Conservation (phyloP, 2,888 invertebrate genomes). For the Calameuta pallipes region DNA sequence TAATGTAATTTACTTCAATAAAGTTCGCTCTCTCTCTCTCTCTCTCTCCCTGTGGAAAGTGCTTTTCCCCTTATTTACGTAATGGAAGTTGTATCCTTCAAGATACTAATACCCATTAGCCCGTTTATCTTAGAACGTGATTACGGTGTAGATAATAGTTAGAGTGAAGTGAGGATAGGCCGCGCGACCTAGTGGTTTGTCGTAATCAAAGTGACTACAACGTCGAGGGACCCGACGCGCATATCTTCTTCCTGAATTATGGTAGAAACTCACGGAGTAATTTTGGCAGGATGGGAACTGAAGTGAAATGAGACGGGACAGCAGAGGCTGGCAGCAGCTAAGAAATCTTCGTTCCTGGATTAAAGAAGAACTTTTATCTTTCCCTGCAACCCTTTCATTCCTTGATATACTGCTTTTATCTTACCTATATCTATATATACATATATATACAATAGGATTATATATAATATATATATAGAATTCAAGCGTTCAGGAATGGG, state of each 20-base stretch:
- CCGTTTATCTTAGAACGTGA: conserved; percentile 5
- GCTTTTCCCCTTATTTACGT: not conserved
- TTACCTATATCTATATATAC: not conserved
- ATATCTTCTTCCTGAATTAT: conserved; percentile 28
- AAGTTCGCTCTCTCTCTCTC: not conserved
- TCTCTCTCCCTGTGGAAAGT: not conserved
- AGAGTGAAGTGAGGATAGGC: not conserved
- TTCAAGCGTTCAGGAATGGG: not conserved
- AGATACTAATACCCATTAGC: conserved; percentile 2
- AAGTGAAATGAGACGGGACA: conserved; percentile 9
- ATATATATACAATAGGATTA: too few species aligned
- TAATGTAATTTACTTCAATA: not conserved
- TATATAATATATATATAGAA: not conserved
- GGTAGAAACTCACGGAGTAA: conserved; percentile 30
- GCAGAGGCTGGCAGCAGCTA: not conserved
- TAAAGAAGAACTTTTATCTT: conserved; percentile 1
- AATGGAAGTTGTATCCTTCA: not conserved
- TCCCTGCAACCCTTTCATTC: not conserved
- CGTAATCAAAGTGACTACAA: conserved; percentile 5
- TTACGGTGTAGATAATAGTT: conserved; percentile 1
- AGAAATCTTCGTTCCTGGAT: not conserved
- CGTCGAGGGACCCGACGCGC: conserved; percentile 1
- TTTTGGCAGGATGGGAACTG: conserved; percentile 23
- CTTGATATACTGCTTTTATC: not conserved
- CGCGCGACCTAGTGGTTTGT: not conserved